Conservation (phyloP, 2,113 vertebrate genomes). For the Nyctibius bracteatus region DNA sequence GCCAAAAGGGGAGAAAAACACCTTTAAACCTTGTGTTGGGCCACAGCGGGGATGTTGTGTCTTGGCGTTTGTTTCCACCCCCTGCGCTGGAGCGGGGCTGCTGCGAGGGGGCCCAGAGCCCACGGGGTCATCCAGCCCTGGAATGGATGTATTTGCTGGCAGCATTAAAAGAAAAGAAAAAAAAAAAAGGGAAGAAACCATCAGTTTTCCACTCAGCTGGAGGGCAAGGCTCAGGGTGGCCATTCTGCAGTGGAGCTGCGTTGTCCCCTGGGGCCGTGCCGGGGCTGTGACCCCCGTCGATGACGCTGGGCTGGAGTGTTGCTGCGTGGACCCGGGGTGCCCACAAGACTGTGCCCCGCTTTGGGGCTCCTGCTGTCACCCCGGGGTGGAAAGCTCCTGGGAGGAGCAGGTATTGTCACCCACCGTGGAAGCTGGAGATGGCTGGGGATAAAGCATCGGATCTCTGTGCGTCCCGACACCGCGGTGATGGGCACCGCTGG, state of each 20-base stretch:
- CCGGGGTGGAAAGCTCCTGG: fast-evolving
- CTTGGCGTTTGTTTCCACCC: fast-evolving
- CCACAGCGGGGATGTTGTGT: background rate
- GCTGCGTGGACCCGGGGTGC: background rate
- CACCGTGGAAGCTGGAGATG: fast-evolving
- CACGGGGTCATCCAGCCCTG: fast-evolving
- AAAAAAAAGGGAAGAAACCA: background rate
- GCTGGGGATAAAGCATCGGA: background rate
- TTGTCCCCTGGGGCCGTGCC: background rate
- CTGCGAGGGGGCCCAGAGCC: fast-evolving
- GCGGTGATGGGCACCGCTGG: background rate
- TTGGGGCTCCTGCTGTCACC: background rate
- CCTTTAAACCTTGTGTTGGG: fast-evolving
- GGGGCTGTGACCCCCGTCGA: fast-evolving
- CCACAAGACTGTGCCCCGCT: fast-evolving
- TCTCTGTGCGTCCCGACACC: background rate
- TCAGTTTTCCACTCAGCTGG: background rate
- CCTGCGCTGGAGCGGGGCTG: background rate
- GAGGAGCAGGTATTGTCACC: background rate
- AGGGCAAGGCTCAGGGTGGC: background rate
- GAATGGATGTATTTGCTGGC: background rate
- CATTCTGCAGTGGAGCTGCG: background rate
- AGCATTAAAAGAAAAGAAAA: background rate
- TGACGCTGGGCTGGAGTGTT: fast-evolving
- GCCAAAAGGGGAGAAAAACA: background rate